Evolutionary conservation across 2,797 vertebrate species (phyloP), one percentile per base, ranked within the genome.

Genomic region (Allobates femoralis): DNA sequence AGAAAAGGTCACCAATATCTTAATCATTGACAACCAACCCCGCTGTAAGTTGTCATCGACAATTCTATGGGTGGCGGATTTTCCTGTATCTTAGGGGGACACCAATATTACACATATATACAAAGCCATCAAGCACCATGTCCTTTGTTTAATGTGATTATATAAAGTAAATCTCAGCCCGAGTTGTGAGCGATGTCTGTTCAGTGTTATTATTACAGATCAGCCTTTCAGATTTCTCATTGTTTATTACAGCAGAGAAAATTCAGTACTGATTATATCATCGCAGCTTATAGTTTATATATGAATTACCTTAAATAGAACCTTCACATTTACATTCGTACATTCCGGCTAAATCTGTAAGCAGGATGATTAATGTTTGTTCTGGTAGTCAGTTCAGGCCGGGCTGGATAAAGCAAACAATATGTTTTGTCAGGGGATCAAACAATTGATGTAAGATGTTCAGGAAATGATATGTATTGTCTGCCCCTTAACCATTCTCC

Each of bases 291-390:
- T 64, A 86, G 85, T 86, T 86, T 86, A 81, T 81, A 69, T 86
- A 86, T 81, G 79, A 86, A 64, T 74, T 81, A 55, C 69, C 85
- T 75, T 60, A 81, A 81, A 81, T 86, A 81, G 56, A 80, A 53
- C 81, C 79, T 75, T 23, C 53, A 80, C 79, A 81, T 86, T 81
- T 86, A 86, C 85, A 86, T 86, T 76, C 26, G 74, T 75, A 79
- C 79, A 28, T 86, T 81, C 85, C 41, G 51, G 79, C 26, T 75
- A 64, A 81, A 81, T 51, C 51, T 81, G 56, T 34, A 64, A 86
- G 53, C 28, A 41, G 56, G 32, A 86, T 86, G 85, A 86, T 86
- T 86, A 81, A 86, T 86, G 85, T 76, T 86, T 86, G 78, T 86
- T 81, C 79, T 75, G 16, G 67, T 74, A 64, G 30, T 80, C 53